Base-by-base conservation (phyloP, 2,113 vertebrate species). In the Ophiodon elongatus region DNA sequence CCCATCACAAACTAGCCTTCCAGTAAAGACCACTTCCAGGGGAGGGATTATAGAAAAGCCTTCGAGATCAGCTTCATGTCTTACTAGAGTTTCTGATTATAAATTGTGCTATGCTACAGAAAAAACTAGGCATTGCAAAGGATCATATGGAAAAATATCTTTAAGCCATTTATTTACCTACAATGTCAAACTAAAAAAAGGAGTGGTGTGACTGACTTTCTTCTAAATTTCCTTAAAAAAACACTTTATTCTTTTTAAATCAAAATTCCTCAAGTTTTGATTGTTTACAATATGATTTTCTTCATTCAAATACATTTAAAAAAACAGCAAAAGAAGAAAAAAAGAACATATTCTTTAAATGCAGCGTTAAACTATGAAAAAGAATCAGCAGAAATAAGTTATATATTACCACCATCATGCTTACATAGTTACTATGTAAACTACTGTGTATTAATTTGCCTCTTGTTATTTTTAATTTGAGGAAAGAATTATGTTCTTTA, bases 21-120 rank as follows among this genome's bases (percentile, higher is more conserved):
- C 94, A 93, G 90, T 94, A 93, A 94, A 93, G 92, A 93, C 92
- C 90, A 92, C 92, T 93, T 95, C 93, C 93, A 94, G 92, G 90
- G 90, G 90, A 92, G 88, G 94, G 95, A 96, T 95, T 95, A 95
- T 89, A 91, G 94, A 74, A 95, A 95, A 96, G 94, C 94, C 94
- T 91, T 89, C 88, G 84, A 95, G 94, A 95, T 94, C 95, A 94
- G 93, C 93, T 92, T 92, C 93, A 88, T 94, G 92, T 93, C 92
- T 92, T 92, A 86, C 89, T 91, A 88, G 89, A 92, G 81, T 94
- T 95, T 94, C 82, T 94, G 92, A 95, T 94, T 94, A 93, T 91
- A 93, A 95, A 94, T 92, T 92, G 86, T 87, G 91, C 82, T 86
- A 71, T 89, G 85, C 82, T 87, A 90, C 82, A 84, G 87, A 90